Evolutionary conservation across 2,797 vertebrate genomes (phyloP), one percentile per base, ranked within the genome.

Genomic region (Falco concolor): DNA sequence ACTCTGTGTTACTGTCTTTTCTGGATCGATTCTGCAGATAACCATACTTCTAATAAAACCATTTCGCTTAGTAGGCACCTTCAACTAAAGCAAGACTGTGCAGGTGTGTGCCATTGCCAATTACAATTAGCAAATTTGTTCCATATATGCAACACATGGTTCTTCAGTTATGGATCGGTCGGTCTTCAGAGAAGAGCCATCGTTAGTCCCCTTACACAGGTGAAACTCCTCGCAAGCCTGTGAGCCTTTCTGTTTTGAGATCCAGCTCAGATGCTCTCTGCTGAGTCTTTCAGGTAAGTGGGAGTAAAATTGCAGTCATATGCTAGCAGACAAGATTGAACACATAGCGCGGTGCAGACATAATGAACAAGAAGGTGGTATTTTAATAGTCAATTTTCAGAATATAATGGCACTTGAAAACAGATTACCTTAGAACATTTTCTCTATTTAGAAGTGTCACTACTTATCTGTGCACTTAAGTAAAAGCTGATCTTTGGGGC

Each of bases 361-460:
- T 70, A 72, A 95, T 93, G 90, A 96, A 94, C 93, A 94, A 95
- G 87, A 92, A 93, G 89, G 91, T 94, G 93, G 80, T 84, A 69
- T 81, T 97, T 96, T 97, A 96, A 97, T 89, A 97, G 86, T 74
- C 92, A 96, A 80, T 90, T 93, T 95, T 96, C 86, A 93, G 88
- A 76, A 59, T 83, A 70, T 87, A 97, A 90, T 27, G 6, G 50
- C 75, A 90, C 90, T 95, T 94, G 90, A 93, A 93, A 96, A 91
- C 92, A 94, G 94, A 96, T 93, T 92, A 81, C 77, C 84, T 92
- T 83, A 74, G 95, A 96, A 94, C 90, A 93, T 70, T 89, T 84
- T 92, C 64, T 89, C 63, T 82, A 16, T 90, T 96, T 90, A 95
- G 68, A 93, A 93, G 75, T 73, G 54, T 52, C 50, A 56, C 59